Base-by-base conservation (phyloP, 2,797 vertebrate species). In the Sebastes dallii region DNA sequence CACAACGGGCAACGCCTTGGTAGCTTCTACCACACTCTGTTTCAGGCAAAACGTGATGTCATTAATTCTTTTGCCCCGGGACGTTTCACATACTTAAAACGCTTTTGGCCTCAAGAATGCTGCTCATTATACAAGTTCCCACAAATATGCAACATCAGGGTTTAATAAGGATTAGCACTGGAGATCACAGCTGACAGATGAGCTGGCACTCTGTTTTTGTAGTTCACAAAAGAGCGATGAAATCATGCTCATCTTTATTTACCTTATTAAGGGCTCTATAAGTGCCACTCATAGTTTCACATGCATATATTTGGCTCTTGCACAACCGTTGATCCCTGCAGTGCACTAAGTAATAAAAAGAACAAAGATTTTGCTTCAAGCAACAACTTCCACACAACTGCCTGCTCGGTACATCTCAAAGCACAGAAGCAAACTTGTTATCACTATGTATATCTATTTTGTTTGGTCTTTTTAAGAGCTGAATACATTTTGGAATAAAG, bases 121-220 rank as follows among this genome's bases (percentile, higher is more conserved):
- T 24, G 54, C 46, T 87, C 72, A 77, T 87, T 84, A 78, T 78
- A 72, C 68, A 87, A 75, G 78, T 79, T 80, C 27, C 83, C 78
- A 77, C 88, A 90, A 92, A 91, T 88, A 80, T 83, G 83, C 59
- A 78, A 77, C 81, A 86, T 77, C 56, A 18, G 67, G 67, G 42
- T 87, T 84, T 77, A 80, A 80, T 83, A 56, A 54, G 74, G 64
- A 42, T 80, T 29, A 71, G 72, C 13, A 42, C 52, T 8, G 10
- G 25, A 72, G 75, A 77, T 71, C 55, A 67, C 25, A 34, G 24
- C 52, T 77, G 80, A 84, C 30, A 83, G 77, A 81, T 54, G 52
- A 75, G 75, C 56, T 75, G 77, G 65, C 55, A 50, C 71, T 77
- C 65, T 62, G 60, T 80, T 61, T 72, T 39, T 55, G 36, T 24